Evolutionary conservation across 92 coral and sea anemone genomes (phyloP), one percentile per base, ranked within the genome.

Genomic region (Zoanthus sansibaricus): DNA sequence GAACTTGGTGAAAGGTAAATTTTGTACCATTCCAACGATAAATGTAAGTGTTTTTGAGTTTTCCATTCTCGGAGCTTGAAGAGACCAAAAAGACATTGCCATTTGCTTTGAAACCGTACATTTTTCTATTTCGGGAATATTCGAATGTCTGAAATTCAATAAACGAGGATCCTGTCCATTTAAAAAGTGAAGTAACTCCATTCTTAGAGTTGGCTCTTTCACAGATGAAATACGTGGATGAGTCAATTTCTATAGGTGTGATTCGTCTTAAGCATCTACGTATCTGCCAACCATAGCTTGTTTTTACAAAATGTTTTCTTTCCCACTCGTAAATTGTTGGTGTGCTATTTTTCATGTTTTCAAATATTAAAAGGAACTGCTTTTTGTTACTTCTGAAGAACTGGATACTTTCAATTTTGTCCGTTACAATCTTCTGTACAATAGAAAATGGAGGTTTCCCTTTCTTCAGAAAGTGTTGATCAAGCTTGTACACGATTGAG

Each of bases 21-120:
- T 15, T 56, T 61, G 48, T 25, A 55, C 64, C 82, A 55, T 76
- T 55, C 82, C 82, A 76, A 12, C 78, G 61, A 46, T 75, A 75
- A 13, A 76, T 76, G 12, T 32, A 58, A 4, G 67, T 21, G 9
- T 76, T 54, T 16, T 32, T 61, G 18, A 16, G 4, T 17, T 61
- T 61, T 61, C 69, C 25, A 16, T 4, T 7, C 13, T 0, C 14
- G 13, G 64, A 52, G 21, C 33, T 9, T 51, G 82, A 76, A 32
- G 37, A 7, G 16, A 30, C 42, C 67, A 76, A 51, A 61, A 51
- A 76, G 20, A 51, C 68, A 11, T 61, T 76, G 64, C 44, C 82
- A 20, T 76, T 76, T 25, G 82, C 68, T 55, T 52, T 55, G 31
- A 76, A 76, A 44, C 66, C 21, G 18, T 51, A 25, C 46, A 76